Evolutionary conservation across 2,888 invertebrate species (phyloP).

Genomic region (Teleogryllus oceanicus): DNA sequence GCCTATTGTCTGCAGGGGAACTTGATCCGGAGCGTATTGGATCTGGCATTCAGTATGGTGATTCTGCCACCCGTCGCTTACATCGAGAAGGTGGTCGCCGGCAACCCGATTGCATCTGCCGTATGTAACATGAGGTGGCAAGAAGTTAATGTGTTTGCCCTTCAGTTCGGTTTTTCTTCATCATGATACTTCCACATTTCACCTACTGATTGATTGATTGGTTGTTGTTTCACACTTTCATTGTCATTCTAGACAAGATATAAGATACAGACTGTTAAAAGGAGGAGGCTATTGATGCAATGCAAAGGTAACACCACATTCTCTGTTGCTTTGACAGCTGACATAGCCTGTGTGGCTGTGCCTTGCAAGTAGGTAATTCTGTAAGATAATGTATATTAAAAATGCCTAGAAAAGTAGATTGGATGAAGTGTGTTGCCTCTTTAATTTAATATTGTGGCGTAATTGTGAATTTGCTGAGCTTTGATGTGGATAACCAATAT

Average conservation of each 20-base stretch:
- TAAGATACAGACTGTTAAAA: not conserved
- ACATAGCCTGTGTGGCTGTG: not conserved
- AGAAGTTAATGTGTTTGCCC: not conserved
- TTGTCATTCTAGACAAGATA: not conserved
- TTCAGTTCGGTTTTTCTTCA: not conserved
- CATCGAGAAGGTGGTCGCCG: conserved; percentile 50
- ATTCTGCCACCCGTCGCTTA: conserved; percentile 57
- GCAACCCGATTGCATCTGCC: conserved; percentile 56
- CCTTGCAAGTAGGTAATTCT: not conserved
- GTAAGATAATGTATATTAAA: conserved; percentile 2
- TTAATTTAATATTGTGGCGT: not conserved
- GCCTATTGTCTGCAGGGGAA: conserved; percentile 55
- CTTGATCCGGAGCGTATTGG: conserved; percentile 80
- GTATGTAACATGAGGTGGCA: conserved; percentile 47
- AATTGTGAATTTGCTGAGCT: too few relatives aligned
- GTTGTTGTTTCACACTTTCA: conserved; percentile 5
- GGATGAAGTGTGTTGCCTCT: not conserved
- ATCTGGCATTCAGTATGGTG: conserved; percentile 64
- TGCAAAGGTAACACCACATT: not conserved
- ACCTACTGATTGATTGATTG: not conserved
- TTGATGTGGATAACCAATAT: too few relatives aligned
- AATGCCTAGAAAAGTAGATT: not conserved
- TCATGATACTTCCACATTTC: not conserved
- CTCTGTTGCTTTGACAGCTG: not conserved
- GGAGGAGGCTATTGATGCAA: not conserved